Percentiles rank a stretch among this genome's conserved stretches.
These are phyloP conservation scores for Troides aeacus DNA, from an alignment of 2,888 invertebrate genomes.

Conservation along the genomic window DNA sequence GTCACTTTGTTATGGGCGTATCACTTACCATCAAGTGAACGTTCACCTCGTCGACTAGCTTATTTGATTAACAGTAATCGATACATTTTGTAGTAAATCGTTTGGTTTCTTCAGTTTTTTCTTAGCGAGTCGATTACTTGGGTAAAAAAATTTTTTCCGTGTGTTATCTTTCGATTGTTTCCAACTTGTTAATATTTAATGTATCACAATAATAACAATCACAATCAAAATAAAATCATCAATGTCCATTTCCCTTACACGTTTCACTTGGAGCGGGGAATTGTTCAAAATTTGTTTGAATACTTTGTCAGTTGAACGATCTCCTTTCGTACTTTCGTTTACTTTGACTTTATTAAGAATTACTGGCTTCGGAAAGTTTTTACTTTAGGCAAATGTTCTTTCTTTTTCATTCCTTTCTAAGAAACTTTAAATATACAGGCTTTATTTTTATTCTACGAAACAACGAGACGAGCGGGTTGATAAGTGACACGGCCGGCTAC, in stretches of 20 bases:
- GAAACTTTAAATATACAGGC: slow-evolving; percentile 20
- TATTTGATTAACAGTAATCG: no score
- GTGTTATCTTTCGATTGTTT: no score
- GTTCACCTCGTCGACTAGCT: no score
- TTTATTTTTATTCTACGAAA: background rate
- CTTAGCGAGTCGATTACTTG: no score
- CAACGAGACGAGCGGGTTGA: no score
- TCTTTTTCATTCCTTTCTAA: slow-evolving; percentile 14
- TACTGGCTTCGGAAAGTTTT: slow-evolving; percentile 28
- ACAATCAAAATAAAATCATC: background rate
- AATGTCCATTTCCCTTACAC: background rate
- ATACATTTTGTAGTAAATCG: no score
- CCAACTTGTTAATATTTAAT: background rate
- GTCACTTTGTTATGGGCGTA: no score
- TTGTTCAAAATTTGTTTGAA: slow-evolving; percentile 31
- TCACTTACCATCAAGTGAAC: no score
- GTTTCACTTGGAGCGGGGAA: slow-evolving; percentile 26
- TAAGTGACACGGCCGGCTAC: no score
- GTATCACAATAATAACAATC: background rate
- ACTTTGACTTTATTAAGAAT: slow-evolving; percentile 31
- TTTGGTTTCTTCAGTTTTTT: no score
- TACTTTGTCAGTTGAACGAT: slow-evolving; percentile 30
- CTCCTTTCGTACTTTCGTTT: slow-evolving; percentile 29
- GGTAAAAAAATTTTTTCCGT: no score
- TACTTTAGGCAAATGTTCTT: slow-evolving; percentile 21